Evolutionary conservation across 2,888 invertebrate genomes (phyloP), one percentile per base, ranked within the genome.

Genomic region (Drosophila infuscata): DNA sequence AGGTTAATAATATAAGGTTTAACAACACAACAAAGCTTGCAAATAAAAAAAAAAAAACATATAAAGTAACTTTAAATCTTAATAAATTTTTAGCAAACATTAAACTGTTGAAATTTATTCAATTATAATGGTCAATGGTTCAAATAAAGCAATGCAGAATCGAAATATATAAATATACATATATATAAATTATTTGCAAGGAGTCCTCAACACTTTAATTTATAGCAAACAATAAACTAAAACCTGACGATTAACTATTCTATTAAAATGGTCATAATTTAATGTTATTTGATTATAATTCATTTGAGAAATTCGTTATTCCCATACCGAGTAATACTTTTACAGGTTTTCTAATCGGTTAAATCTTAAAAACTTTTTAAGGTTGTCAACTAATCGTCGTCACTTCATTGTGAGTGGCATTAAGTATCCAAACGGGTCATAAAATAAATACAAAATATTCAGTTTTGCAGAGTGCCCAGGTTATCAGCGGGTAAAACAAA

Each of bases 391-490:
- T 85, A 89, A 88, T 88, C 90, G 72, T 82, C 70, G 67, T 75
- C 90, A 89, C 76, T 76, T 82, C 76, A 82, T 87, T 81, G 85
- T 68, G 72, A 41, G 30, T 57, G 79, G 57, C 82, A 74, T 85
- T 71, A 64, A 41, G 41, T 69, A 70, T 48, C 59, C 54, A 48
- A 51, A 48, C 56, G 20, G 56, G 53, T 66, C 57, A 58, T 78
- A 30, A 78, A 81, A 70, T 38, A 48, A 57, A 63, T 59, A 57
- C 35, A 53, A 63, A 74, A 51, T 69, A 48, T 61, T 60, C 30
- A 63, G 51, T 60, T 77, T 71, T 67, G 56, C 46, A 67, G 51
- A 65, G 60, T 66, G 73, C 12, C 61, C 38, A 35, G 53, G 5
- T 54, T 53, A 60, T 71, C 51, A 17, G 57, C 17, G 30, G 48